Conservation (phyloP, 92 coral and sea anemone species). For the Montipora capitata region DNA sequence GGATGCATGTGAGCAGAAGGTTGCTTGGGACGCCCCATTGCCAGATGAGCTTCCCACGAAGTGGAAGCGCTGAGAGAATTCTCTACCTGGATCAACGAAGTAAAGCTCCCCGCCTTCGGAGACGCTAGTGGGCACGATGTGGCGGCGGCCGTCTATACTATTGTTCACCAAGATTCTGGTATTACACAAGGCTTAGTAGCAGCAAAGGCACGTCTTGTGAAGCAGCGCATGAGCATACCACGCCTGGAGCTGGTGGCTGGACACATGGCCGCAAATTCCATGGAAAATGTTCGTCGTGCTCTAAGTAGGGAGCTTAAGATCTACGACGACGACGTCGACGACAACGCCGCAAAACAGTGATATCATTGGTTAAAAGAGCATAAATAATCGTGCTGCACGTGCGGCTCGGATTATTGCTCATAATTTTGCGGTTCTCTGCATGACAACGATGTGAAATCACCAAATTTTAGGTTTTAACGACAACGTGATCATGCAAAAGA, state of each 20-base stretch:
- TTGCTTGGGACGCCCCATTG: slow-evolving; percentile 57
- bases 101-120: slow-evolving; percentile 26
- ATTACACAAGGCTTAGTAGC: slow-evolving; percentile 43
- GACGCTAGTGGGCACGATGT: slow-evolving; percentile 16
- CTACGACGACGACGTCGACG: too few relatives aligned
- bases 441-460: too few relatives aligned
- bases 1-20: slow-evolving; percentile 43
- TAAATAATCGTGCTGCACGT: too few relatives aligned
- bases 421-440: too few relatives aligned
- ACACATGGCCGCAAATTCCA: slow-evolving; percentile 52
- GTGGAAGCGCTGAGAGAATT: slow-evolving; percentile 25
- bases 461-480: too few relatives aligned
- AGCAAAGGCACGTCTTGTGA: slow-evolving; percentile 46
- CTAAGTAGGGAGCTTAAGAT: background rate
- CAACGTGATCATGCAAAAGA: too few relatives aligned
- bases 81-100: slow-evolving; percentile 32
- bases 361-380: too few relatives aligned
- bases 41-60: slow-evolving; percentile 22
- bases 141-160: slow-evolving; percentile 40
- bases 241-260: slow-evolving; percentile 52
- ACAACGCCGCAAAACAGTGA: too few relatives aligned
- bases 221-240: slow-evolving; percentile 49
- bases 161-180: slow-evolving; percentile 29
- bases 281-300: slow-evolving; percentile 53
- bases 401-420: too few relatives aligned